phyloP scores from a whole-genome alignment of 2,888 invertebrate species.

The Acleris laterana region DNA sequence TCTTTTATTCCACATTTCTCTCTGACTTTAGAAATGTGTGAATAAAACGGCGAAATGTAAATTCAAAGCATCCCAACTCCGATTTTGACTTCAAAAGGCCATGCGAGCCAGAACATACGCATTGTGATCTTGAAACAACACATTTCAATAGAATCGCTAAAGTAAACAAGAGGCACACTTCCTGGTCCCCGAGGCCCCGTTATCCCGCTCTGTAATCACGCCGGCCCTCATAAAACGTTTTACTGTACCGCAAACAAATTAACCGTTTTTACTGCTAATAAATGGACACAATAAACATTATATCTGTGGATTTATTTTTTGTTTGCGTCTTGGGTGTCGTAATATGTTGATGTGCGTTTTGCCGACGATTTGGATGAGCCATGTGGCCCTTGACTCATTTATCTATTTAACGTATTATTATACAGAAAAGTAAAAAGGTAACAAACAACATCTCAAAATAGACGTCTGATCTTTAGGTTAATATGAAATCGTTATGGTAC shows the following conservation, averaged over 20 bases:
- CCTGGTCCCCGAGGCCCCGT: constrained; percentile 63
- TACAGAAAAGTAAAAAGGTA: neutral
- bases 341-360: constrained; percentile 18
- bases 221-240: constrained; percentile 67
- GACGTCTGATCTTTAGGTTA: no score
- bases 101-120: constrained; percentile 10
- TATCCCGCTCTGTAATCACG: constrained; percentile 68
- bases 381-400: neutral
- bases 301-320: constrained; percentile 51
- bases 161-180: constrained; percentile 44
- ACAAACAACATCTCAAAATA: no score
- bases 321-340: constrained; percentile 38
- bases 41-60: no score
- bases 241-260: constrained; percentile 72
- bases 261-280: constrained; percentile 63
- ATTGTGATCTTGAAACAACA: constrained; percentile 28
- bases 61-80: no score
- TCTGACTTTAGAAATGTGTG: no score
- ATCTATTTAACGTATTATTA: neutral
- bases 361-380: neutral
- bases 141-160: constrained; percentile 33
- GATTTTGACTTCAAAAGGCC: no score
- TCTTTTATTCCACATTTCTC: no score
- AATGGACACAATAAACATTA: constrained; percentile 57
- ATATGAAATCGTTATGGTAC: no score